These are phyloP conservation scores for Perca flavescens DNA, from an alignment of 2,113 vertebrate species.

Conservation along the genomic window DNA sequence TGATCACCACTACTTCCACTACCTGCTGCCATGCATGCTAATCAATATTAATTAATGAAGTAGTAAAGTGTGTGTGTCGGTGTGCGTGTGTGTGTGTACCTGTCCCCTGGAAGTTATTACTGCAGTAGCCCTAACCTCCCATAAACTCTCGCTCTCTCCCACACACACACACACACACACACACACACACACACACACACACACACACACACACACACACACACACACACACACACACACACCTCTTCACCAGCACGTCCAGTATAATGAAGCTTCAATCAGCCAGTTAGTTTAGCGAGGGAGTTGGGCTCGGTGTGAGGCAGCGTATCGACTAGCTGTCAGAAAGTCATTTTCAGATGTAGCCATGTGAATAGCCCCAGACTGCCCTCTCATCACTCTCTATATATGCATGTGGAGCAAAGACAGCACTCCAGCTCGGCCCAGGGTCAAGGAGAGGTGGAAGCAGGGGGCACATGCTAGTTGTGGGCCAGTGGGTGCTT, in stretches of 20 bases:
- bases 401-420: conserved; percentile 60
- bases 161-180: conserved; percentile 13
- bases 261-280: conserved; percentile 78
- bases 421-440: conserved; percentile 25
- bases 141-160: conserved; percentile 26
- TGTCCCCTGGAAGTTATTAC: conserved; percentile 65
- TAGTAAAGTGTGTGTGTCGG: not conserved
- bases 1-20: conserved; percentile 51
- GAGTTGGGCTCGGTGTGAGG: conserved; percentile 63
- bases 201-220: not conserved
- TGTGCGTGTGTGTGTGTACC: conserved; percentile 6
- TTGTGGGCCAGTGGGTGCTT: not conserved
- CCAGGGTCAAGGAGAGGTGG: conserved; percentile 52
- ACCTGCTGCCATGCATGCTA: conserved; percentile 56
- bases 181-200: conserved; percentile 25
- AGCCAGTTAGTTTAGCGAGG: conserved; percentile 70
- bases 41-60: conserved; percentile 72
- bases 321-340: conserved; percentile 78
- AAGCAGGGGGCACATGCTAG: not conserved
- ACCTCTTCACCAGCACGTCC: conserved; percentile 41
- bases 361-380: conserved; percentile 67
- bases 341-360: conserved; percentile 80
- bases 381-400: conserved; percentile 64
- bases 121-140: conserved; percentile 59
- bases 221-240: conserved; percentile 37